Percentiles rank a stretch among this genome's conserved stretches.
These are phyloP conservation scores for Oophaga pumilio DNA, from an alignment of 2,113 vertebrate genomes.

Conservation along the genomic window DNA sequence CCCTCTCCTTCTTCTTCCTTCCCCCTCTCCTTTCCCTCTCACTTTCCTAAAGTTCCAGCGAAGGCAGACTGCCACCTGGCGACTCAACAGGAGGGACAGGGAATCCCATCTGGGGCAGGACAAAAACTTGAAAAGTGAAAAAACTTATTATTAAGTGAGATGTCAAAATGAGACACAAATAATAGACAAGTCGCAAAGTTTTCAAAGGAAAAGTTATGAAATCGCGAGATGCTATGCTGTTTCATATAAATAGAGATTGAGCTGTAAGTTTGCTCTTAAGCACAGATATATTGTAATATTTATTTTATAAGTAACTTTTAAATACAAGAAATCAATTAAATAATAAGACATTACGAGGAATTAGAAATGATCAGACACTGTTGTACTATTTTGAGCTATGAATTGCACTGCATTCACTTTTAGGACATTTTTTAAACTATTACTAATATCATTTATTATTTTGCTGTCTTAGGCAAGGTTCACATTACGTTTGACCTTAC, in stretches of 20 bases:
- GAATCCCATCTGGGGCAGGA: constrained; percentile 38
- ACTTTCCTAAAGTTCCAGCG: constrained; percentile 40
- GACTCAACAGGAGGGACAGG: constrained; percentile 74
- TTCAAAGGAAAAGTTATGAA: background rate
- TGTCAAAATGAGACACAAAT: background rate
- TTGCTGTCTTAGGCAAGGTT: no score
- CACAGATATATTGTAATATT: no score
- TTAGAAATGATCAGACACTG: no score
- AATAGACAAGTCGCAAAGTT: background rate
- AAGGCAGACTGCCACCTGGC: constrained; percentile 69
- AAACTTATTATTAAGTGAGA: background rate
- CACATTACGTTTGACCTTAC: no score
- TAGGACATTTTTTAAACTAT: no score
- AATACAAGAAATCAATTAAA: background rate
- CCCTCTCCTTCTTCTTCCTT: constrained; percentile 46
- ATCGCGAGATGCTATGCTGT: background rate
- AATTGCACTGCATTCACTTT: no score
- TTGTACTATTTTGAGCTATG: no score
- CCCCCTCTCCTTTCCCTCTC: constrained; percentile 34
- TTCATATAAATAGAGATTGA: background rate
- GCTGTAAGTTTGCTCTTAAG: no score
- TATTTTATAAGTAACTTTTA: background rate
- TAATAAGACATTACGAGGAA: no score
- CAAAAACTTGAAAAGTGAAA: constrained; percentile 25
- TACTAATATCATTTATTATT: no score